Evolutionary conservation across 2,113 vertebrate species (phyloP).

Genomic region (Strigops habroptila): DNA sequence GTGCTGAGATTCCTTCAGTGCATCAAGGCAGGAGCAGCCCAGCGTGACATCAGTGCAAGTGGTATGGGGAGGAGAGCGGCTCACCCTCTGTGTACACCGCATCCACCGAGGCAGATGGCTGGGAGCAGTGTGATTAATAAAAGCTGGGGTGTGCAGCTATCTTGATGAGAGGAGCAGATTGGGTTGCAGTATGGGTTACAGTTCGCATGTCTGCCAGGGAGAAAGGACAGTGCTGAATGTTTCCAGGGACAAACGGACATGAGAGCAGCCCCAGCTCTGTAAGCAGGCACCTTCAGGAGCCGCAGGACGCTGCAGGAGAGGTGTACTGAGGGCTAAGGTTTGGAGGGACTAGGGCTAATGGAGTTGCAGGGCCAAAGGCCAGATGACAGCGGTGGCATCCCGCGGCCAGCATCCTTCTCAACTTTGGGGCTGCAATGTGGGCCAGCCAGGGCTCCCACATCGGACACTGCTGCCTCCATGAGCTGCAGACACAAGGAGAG

Average conservation of each 20-base stretch:
- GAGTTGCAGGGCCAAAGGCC: accelerated
- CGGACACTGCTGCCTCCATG: accelerated
- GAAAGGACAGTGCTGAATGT: neutral
- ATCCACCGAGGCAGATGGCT: accelerated
- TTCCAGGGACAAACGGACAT: neutral
- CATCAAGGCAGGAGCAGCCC: neutral
- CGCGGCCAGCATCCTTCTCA: neutral
- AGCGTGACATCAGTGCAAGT: neutral
- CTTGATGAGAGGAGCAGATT: neutral
- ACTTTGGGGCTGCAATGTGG: neutral
- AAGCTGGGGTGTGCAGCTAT: neutral
- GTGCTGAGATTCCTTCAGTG: neutral
- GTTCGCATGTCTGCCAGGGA: neutral
- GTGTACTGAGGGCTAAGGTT: neutral
- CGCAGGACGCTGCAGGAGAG: neutral
- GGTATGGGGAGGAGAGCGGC: neutral
- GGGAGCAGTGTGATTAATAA: neutral
- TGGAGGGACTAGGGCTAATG: accelerated
- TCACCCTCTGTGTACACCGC: neutral
- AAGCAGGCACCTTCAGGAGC: neutral
- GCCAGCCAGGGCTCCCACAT: neutral
- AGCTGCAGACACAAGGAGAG: no score
- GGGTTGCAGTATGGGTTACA: neutral
- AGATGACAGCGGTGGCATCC: neutral
- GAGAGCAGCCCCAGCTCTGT: neutral